Conservation (phyloP, 2,113 vertebrate species). For the Ailuropoda melanoleuca region DNA sequence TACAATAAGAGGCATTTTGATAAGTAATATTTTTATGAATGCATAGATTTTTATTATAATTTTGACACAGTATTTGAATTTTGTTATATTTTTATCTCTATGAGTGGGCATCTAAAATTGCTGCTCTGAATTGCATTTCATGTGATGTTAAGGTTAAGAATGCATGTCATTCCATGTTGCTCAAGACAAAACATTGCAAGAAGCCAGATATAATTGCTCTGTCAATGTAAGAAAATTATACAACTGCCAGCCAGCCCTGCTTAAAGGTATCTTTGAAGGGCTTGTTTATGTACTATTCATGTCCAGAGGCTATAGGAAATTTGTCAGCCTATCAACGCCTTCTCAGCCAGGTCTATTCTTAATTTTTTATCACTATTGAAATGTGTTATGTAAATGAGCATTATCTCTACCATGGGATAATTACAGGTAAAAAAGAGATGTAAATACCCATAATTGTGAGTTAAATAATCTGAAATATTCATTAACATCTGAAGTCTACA, state of each 20-base stretch:
- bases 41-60: not conserved
- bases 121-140: not conserved
- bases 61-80: not conserved
- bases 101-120: not conserved
- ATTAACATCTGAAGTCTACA: not conserved
- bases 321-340: not conserved
- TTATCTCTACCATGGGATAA: not conserved
- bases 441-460: not conserved
- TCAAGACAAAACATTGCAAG: constrained; percentile 27
- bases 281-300: not conserved
- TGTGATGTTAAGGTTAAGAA: constrained; percentile 3
- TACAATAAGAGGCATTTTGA: not conserved
- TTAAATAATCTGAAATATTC: constrained; percentile 27
- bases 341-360: constrained; percentile 12
- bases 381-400: not conserved
- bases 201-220: constrained; percentile 68
- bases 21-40: not conserved
- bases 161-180: constrained; percentile 39
- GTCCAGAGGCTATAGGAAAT: constrained; percentile 5
- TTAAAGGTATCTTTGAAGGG: constrained; percentile 56
- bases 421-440: not conserved
- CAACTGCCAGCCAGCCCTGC: constrained; percentile 11
- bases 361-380: constrained; percentile 1
- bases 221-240: constrained; percentile 71
- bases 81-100: not conserved